Percentiles rank a stretch among this genome's conserved stretches.
phyloP scores from a whole-genome alignment of 2,113 vertebrate genomes.

The Plectropomus leopardus region DNA sequence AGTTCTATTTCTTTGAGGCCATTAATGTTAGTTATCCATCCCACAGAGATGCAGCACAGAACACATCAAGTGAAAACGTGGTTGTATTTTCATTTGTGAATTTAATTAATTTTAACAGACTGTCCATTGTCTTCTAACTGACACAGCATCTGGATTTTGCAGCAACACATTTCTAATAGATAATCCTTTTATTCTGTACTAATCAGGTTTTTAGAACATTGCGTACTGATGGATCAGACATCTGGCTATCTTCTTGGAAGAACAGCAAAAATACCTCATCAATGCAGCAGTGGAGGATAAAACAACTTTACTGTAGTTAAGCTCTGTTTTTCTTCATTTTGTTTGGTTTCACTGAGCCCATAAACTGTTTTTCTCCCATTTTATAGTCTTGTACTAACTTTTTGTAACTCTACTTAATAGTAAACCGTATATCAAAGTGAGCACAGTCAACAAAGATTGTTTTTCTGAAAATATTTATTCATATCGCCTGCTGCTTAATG shows the following conservation, averaged over 20 bases:
- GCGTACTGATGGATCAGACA: not conserved
- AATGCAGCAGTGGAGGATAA: not conserved
- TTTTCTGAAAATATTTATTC: slow-evolving; percentile 1
- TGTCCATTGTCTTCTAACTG: not conserved
- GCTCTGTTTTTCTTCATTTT: not conserved
- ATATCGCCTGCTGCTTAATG: not conserved
- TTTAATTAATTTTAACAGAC: slow-evolving; percentile 9
- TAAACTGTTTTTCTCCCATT: slow-evolving; percentile 9
- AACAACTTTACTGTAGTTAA: not conserved
- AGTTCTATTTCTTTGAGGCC: too few relatives aligned
- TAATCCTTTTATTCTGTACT: not conserved
- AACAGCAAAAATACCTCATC: not conserved
- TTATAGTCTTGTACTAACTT: not conserved
- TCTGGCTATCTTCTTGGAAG: slow-evolving; percentile 12
- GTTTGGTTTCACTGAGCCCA: not conserved
- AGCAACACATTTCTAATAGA: slow-evolving; percentile 17
- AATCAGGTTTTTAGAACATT: not conserved
- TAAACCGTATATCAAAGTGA: not conserved
- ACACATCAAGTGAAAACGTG: not conserved
- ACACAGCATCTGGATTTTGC: slow-evolving; percentile 38
- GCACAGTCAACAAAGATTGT: not conserved
- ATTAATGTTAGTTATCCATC: not conserved
- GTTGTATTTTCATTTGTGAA: not conserved
- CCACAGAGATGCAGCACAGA: not conserved
- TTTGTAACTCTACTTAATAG: not conserved